phyloP scores from a whole-genome alignment of 1,140 invertebrate genomes.

The Phortica variegata region DNA sequence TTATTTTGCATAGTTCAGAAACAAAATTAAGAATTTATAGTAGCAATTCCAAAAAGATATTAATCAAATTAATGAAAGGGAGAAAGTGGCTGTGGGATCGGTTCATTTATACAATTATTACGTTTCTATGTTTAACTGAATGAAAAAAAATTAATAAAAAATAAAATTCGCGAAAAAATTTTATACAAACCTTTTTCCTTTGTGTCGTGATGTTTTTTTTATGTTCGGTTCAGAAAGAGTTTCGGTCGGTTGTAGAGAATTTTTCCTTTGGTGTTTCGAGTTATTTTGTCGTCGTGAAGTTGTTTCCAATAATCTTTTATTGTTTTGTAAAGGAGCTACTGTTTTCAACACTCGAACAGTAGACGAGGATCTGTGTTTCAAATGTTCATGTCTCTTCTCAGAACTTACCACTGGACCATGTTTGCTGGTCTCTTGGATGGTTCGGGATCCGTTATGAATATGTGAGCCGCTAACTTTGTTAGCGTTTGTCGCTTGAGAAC shows the following conservation, averaged over 20 bases:
- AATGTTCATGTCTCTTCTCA: too few species aligned
- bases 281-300: too few species aligned
- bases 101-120: too few species aligned
- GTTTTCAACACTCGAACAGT: slow-evolving; percentile 34
- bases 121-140: slow-evolving; percentile 6
- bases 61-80: too few species aligned
- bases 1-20: too few species aligned
- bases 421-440: slow-evolving; percentile 72
- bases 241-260: too few species aligned
- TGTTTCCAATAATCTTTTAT: slow-evolving; percentile 24
- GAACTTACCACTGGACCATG: too few species aligned
- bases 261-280: slow-evolving; percentile 31
- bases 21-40: too few species aligned
- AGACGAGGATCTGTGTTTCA: too few species aligned
- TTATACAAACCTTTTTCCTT: slow-evolving; percentile 34
- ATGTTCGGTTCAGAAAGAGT: too few species aligned
- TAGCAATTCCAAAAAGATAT: too few species aligned
- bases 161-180: neutral
- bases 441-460: slow-evolving; percentile 61
- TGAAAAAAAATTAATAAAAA: neutral
- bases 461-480: slow-evolving; percentile 58
- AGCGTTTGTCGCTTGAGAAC: slow-evolving; percentile 27
- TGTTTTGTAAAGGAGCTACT: slow-evolving; percentile 19
- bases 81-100: too few species aligned
- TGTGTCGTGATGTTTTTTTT: slow-evolving; percentile 33